Percentiles rank a stretch among this genome's conserved stretches.
Conservation (phyloP, 64 coral and sea anemone species). For the Porites lutea region DNA sequence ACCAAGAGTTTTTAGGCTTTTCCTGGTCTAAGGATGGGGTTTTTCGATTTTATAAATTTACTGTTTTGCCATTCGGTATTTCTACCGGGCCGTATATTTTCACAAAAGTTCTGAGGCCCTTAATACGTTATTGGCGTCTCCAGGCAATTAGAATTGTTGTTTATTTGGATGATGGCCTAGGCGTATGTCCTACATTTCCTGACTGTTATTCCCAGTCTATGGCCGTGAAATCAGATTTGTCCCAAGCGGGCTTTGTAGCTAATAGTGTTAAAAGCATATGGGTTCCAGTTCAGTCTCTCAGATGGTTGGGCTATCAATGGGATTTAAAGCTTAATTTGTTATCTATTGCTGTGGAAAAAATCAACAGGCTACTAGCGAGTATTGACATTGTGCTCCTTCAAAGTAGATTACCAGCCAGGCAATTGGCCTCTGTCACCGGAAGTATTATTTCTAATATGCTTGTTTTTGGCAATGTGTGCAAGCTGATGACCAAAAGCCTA, state of each 20-base stretch:
- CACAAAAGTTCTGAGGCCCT: slow-evolving; percentile 47
- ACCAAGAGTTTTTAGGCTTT: no score
- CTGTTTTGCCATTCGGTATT: slow-evolving; percentile 49
- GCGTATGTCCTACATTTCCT: slow-evolving; percentile 11
- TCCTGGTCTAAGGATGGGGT: no score
- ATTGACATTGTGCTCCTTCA: neutral
- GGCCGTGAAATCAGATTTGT: slow-evolving; percentile 48
- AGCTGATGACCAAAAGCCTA: slow-evolving; percentile 68
- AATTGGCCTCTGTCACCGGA: slow-evolving; percentile 63
- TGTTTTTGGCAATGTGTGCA: slow-evolving; percentile 71
- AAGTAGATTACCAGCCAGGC: slow-evolving; percentile 58
- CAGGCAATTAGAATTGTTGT: slow-evolving; percentile 26
- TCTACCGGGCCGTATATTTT: slow-evolving; percentile 55
- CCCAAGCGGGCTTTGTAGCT: slow-evolving; percentile 44
- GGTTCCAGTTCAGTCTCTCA: slow-evolving; percentile 20
- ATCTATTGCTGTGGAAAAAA: slow-evolving; percentile 35
- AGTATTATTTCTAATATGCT: slow-evolving; percentile 56
- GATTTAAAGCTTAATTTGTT: slow-evolving; percentile 39
- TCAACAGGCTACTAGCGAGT: neutral
- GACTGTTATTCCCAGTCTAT: slow-evolving; percentile 37
- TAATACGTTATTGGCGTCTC: slow-evolving; percentile 44
- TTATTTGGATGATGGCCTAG: slow-evolving; percentile 50
- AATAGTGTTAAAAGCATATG: slow-evolving; percentile 29
- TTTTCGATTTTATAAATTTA: no score
- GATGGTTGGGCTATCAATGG: slow-evolving; percentile 58